Evolutionary conservation across 2,113 vertebrate genomes (phyloP).

Genomic region (Limnothrissa miodon): DNA sequence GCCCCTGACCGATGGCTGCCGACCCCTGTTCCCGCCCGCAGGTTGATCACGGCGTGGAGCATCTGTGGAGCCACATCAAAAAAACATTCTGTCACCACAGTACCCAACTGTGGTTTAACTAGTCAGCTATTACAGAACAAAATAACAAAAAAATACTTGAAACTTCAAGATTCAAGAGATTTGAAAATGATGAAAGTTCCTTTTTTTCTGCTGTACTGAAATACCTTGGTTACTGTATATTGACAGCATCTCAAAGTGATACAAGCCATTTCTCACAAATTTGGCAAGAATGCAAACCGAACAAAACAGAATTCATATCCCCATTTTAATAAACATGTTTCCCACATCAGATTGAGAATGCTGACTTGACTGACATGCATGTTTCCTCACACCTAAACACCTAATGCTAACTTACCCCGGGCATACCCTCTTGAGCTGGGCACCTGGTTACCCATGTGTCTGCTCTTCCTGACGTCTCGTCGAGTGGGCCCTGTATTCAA

Average conservation of each 20-base stretch:
- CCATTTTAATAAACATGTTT: background rate
- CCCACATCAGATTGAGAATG: too few relatives aligned
- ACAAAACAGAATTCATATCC: background rate
- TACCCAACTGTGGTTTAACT: background rate
- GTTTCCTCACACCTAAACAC: background rate
- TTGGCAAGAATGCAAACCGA: background rate
- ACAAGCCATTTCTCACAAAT: too few relatives aligned
- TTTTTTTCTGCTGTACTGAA: too few relatives aligned
- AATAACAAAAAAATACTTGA: background rate
- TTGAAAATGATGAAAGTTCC: too few relatives aligned
- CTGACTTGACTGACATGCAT: too few relatives aligned
- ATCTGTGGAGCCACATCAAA: constrained; percentile 34
- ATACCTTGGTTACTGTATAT: too few relatives aligned
- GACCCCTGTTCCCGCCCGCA: background rate
- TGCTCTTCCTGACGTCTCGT: constrained; percentile 75
- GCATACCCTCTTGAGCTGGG: constrained; percentile 17
- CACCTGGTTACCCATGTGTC: constrained; percentile 45
- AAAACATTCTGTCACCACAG: background rate
- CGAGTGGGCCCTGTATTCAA: constrained; percentile 71
- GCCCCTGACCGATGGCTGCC: constrained; percentile 44
- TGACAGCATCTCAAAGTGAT: too few relatives aligned
- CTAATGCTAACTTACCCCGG: constrained; percentile 51
- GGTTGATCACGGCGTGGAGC: background rate
- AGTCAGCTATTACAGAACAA: background rate
- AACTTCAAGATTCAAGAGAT: too few relatives aligned